A percentile compares a stretch with the other conserved stretches of the same genome.
Conservation (phyloP, 2,888 invertebrate genomes). For the Chrysolina haemoptera region DNA sequence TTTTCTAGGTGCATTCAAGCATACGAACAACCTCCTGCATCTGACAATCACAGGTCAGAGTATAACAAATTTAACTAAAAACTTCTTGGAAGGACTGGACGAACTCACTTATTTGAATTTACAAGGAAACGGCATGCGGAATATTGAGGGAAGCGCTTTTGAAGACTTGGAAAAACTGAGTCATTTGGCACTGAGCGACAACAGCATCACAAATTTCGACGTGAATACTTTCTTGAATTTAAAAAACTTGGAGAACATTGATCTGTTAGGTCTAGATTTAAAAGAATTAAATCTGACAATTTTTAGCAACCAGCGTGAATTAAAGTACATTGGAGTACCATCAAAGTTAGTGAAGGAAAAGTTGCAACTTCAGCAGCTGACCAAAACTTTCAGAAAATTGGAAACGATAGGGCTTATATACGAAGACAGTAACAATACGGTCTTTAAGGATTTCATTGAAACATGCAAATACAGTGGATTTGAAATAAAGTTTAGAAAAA, state of each 20-base stretch:
- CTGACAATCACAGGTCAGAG: constrained; percentile 42
- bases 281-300: constrained; percentile 24
- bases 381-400: constrained; percentile 35
- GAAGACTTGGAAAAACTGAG: constrained; percentile 34
- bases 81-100: constrained; percentile 32
- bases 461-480: constrained; percentile 38
- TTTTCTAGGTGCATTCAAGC: constrained; percentile 41
- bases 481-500: constrained; percentile 32
- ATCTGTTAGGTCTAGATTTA: constrained; percentile 34
- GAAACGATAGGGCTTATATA: constrained; percentile 38
- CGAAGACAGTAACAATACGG: constrained; percentile 32
- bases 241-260: constrained; percentile 35
- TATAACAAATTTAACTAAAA: constrained; percentile 30
- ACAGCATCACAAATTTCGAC: constrained; percentile 34
- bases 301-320: constrained; percentile 34
- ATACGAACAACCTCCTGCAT: constrained; percentile 32
- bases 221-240: constrained; percentile 32
- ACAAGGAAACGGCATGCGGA: constrained; percentile 30
- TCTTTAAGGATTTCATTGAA: constrained; percentile 29
- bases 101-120: constrained; percentile 40
- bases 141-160: constrained; percentile 36
- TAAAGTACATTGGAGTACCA: constrained; percentile 40
- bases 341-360: constrained; percentile 32
- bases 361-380: constrained; percentile 31
- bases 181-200: constrained; percentile 34